Evolutionary conservation across 2,888 invertebrate genomes (phyloP).

Genomic region (Agrochola macilenta): DNA sequence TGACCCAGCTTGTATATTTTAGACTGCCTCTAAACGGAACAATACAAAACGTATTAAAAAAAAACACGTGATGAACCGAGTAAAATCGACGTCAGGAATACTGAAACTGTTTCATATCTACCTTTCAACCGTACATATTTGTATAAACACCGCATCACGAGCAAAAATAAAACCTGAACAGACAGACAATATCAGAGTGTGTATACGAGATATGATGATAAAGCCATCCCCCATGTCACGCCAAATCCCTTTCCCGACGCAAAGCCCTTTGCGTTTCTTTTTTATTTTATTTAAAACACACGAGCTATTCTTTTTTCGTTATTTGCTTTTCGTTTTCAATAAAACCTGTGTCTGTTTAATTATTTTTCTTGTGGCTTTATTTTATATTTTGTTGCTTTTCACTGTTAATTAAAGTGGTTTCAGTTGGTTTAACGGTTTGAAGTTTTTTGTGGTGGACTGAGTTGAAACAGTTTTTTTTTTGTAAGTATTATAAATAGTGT

Average conservation of each 20-base stretch:
- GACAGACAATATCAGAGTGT: constrained; percentile 58
- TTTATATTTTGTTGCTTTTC: constrained; percentile 33
- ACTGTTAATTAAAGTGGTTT: constrained; percentile 39
- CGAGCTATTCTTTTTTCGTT: constrained; percentile 49
- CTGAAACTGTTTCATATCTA: constrained; percentile 34
- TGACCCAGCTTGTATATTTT: too few relatives aligned
- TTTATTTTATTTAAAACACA: constrained; percentile 77
- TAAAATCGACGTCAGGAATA: constrained; percentile 1
- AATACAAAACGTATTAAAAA: background rate
- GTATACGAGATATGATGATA: constrained; percentile 80
- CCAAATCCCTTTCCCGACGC: constrained; percentile 80
- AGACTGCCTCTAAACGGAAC: background rate
- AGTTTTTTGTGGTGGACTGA: background rate
- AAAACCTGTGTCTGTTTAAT: constrained; percentile 58
- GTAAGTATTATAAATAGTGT: background rate
- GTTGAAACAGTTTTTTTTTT: constrained; percentile 1
- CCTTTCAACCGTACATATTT: constrained; percentile 19
- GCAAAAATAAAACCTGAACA: constrained; percentile 55
- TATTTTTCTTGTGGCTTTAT: constrained; percentile 36
- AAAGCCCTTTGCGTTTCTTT: constrained; percentile 77
- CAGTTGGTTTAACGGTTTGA: constrained; percentile 5
- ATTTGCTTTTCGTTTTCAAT: constrained; percentile 66
- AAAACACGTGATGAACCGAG: constrained; percentile 9
- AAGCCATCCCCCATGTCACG: constrained; percentile 78
- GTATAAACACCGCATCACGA: constrained; percentile 40